phyloP scores from a whole-genome alignment of 1,140 invertebrate genomes.

The Brachionus paranguensis region DNA sequence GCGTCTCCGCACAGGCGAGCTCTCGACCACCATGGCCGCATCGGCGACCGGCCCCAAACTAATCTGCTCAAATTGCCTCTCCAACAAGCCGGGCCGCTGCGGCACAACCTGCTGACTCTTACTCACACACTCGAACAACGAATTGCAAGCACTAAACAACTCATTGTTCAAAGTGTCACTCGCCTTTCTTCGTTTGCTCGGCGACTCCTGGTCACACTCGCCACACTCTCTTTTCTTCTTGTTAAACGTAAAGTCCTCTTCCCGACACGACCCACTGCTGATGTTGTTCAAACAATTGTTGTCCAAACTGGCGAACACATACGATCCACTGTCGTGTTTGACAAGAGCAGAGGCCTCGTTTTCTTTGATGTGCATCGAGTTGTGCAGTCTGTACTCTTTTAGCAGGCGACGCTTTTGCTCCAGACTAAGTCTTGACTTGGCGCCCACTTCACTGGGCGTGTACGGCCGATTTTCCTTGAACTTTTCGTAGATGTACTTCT shows the following conservation, averaged over 20 bases:
- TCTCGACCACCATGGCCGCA: background rate
- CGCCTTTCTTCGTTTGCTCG: background rate
- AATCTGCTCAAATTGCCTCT: background rate
- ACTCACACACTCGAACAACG: background rate
- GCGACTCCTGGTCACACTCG: background rate
- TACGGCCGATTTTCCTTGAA: conserved; percentile 23
- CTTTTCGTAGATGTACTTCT: background rate
- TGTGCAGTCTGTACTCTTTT: background rate
- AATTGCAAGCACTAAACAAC: conserved; percentile 8
- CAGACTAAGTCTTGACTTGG: background rate
- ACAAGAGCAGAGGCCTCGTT: background rate
- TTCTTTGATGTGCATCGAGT: background rate
- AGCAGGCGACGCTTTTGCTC: background rate
- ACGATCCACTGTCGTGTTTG: background rate
- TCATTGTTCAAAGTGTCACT: background rate
- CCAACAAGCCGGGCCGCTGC: background rate
- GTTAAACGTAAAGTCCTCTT: background rate
- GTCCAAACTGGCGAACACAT: conserved; percentile 9
- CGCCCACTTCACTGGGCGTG: background rate
- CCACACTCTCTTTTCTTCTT: background rate
- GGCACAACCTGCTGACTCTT: background rate
- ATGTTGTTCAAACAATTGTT: background rate
- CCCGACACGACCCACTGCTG: background rate
- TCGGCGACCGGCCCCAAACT: background rate
- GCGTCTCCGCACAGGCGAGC: background rate